Evolutionary conservation across 2,113 vertebrate genomes (phyloP), one percentile per base, ranked within the genome.

Genomic region (Dicaeum eximium): DNA sequence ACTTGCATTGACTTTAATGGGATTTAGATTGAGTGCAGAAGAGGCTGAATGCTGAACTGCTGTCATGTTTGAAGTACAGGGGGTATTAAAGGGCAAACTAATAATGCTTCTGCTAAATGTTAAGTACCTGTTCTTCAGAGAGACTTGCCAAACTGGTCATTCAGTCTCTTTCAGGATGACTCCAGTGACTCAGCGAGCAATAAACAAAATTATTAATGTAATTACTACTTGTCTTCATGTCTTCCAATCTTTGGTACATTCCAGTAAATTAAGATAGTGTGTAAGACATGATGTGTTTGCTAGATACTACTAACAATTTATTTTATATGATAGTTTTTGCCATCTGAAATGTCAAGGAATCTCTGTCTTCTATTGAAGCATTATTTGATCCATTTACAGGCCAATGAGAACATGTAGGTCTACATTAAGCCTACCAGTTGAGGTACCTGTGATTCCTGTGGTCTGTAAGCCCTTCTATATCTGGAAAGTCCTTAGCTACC

Each of bases 81-180:
- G 54, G 53, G 69, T 86, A 92, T 86, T 94, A 96, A 91, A 95
- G 92, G 91, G 91, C 86, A 93, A 93, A 79, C 86, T 92, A 96
- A 92, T 93, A 95, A 74, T 81, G 86, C 77, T 78, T 86, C 92
- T 93, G 86, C 75, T 97, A 93, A 93, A 95, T 93, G 86, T 84
- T 88, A 92, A 93, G 72, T 79, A 80, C 42, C 51, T 50, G 53
- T 60, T 92, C 80, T 86, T 91, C 83, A 95, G 60, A 73, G n/a
- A 70, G 33, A 78, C 86, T 92, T 93, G 86, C 60, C 40, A 92
- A 78, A 78, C 83, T 71, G 48, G 83, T 86, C 65, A 56, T 92
- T 95, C 69, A 67, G 83, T 88, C 83, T 86, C 61, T 67, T 91
- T 92, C 72, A 79, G 23, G 53, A 67, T 75, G 48, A 89, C 57